Percentiles rank a stretch among this genome's conserved stretches.
phyloP scores from a whole-genome alignment of 2,797 vertebrate genomes.

The Alfaro cultratus region DNA sequence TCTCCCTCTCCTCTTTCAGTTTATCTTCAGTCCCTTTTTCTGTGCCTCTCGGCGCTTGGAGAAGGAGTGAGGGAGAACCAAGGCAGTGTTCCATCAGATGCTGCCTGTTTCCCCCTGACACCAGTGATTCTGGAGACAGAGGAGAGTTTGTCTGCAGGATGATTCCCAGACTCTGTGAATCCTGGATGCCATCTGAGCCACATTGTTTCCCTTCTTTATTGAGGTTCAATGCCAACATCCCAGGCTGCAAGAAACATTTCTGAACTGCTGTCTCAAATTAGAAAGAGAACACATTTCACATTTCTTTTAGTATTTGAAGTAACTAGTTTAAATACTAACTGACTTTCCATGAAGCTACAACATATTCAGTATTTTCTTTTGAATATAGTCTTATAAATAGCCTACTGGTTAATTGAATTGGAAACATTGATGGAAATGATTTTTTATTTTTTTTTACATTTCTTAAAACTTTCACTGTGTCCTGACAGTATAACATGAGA shows the following conservation, averaged over 20 bases:
- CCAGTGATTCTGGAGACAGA: conserved; percentile 77
- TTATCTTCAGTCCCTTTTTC: conserved; percentile 60
- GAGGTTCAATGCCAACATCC: conserved; percentile 53
- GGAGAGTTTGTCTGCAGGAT: conserved; percentile 76
- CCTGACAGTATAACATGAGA: too few species aligned
- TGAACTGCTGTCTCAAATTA: neutral
- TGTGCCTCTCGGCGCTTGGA: conserved; percentile 61
- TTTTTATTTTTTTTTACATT: too few species aligned
- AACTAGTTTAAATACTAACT: neutral
- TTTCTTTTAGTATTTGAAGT: neutral
- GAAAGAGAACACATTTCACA: neutral
- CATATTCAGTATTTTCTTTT: neutral
- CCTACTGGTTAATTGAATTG: neutral
- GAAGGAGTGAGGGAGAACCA: conserved; percentile 60
- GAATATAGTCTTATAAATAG: neutral
- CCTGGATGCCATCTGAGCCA: conserved; percentile 72
- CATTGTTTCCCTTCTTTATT: conserved; percentile 65
- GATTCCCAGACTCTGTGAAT: conserved; percentile 70
- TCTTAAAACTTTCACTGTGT: too few species aligned
- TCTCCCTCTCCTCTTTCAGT: conserved; percentile 64
- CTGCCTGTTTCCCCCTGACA: conserved; percentile 75
- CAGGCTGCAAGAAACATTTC: conserved; percentile 39
- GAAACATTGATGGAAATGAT: neutral
- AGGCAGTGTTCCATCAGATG: conserved; percentile 77
- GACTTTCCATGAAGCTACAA: neutral